These are phyloP conservation scores for Lepisosteus osseus DNA, from an alignment of 2,113 vertebrate species.

Conservation along the genomic window DNA sequence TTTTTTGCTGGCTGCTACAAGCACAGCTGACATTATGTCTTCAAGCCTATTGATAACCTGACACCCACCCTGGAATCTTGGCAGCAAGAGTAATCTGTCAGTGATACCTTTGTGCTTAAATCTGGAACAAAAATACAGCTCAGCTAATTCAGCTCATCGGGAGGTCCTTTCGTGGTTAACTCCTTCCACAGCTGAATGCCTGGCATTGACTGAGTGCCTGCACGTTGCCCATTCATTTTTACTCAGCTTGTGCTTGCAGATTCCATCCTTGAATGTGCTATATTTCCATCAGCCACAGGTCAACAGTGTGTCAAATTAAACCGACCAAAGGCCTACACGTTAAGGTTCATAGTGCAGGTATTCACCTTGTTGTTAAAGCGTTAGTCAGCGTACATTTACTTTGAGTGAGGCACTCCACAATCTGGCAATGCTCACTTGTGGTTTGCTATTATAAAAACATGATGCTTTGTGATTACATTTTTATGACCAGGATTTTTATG, in stretches of 20 bases:
- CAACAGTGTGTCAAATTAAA: not conserved
- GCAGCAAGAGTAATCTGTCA: conserved; percentile 29
- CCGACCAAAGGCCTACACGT: conserved; percentile 20
- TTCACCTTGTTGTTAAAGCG: not conserved
- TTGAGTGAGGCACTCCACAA: too few species aligned
- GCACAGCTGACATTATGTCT: conserved; percentile 40
- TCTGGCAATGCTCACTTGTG: too few species aligned
- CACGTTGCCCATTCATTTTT: conserved; percentile 23
- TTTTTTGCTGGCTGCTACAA: conserved; percentile 1
- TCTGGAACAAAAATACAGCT: conserved; percentile 3
- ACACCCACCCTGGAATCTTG: conserved; percentile 50
- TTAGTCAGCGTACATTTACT: too few species aligned
- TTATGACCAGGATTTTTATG: too few species aligned
- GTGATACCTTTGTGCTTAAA: conserved; percentile 17
- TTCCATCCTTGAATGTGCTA: conserved; percentile 33
- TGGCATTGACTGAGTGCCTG: conserved; percentile 41
- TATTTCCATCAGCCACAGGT: conserved; percentile 32
- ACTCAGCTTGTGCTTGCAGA: conserved; percentile 23
- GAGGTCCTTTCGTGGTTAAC: not conserved
- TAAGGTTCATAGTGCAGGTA: not conserved
- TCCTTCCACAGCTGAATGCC: conserved; percentile 26
- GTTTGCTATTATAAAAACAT: too few species aligned
- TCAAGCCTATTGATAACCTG: conserved; percentile 42
- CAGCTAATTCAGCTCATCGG: not conserved
- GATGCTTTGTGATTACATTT: too few species aligned